A percentile compares a stretch with the other conserved stretches of the same genome.
These are phyloP conservation scores for Hyperoplus immaculatus DNA, from an alignment of 2,797 vertebrate species.

Conservation along the genomic window DNA sequence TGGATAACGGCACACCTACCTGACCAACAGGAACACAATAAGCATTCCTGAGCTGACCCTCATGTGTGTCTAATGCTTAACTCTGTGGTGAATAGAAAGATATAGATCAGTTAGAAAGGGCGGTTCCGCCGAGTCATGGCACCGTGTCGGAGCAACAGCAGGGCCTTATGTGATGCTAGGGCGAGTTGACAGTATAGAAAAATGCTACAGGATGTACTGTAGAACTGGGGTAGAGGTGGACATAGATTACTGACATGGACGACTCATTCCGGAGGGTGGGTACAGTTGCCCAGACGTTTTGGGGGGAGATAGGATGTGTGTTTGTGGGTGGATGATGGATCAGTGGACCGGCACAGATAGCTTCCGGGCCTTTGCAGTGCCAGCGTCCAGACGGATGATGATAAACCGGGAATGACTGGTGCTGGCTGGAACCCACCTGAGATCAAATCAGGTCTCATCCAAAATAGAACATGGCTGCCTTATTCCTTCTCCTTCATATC, in stretches of 20 bases:
- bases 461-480: slow-evolving; percentile 44
- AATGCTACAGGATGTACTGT: slow-evolving; percentile 21
- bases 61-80: slow-evolving; percentile 53
- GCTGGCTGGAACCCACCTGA: slow-evolving; percentile 42
- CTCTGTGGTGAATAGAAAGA: slow-evolving; percentile 36
- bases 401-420: slow-evolving; percentile 59
- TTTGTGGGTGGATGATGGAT: slow-evolving; percentile 32
- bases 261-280: slow-evolving; percentile 16
- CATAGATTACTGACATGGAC: slow-evolving; percentile 24
- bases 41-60: slow-evolving; percentile 39
- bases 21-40: slow-evolving; percentile 45
- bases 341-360: slow-evolving; percentile 53
- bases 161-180: slow-evolving; percentile 22
- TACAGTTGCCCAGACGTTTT: slow-evolving; percentile 27
- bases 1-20: slow-evolving; percentile 42
- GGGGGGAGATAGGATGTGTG: slow-evolving; percentile 1
- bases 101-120: slow-evolving; percentile 20
- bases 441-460: slow-evolving; percentile 42
- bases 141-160: background rate
- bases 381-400: slow-evolving; percentile 52
- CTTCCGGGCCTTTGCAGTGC: slow-evolving; percentile 51
- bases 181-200: slow-evolving; percentile 13
- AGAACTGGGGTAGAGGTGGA: slow-evolving; percentile 22
- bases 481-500: slow-evolving; percentile 17
- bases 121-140: slow-evolving; percentile 6